Evolutionary conservation across 2,113 vertebrate genomes (phyloP).

Genomic region (Salminus brasiliensis): DNA sequence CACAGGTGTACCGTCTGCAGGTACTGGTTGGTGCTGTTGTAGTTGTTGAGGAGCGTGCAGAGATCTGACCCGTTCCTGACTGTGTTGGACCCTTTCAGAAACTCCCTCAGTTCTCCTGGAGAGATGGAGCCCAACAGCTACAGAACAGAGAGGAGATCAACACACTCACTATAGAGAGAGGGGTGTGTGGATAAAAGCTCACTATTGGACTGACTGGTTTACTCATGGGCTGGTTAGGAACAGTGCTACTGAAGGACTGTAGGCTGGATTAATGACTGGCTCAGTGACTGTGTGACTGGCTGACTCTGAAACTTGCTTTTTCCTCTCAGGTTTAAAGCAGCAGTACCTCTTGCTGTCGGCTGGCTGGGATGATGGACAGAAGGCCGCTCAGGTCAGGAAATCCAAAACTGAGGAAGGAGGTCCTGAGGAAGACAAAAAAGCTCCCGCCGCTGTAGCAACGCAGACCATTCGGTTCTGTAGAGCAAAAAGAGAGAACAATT

Average conservation of each 20-base stretch:
- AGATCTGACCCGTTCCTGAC: slow-evolving; percentile 52
- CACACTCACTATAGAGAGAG: too few species aligned
- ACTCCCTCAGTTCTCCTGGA: slow-evolving; percentile 57
- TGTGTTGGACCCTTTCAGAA: slow-evolving; percentile 56
- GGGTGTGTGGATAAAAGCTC: too few species aligned
- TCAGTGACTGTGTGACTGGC: background rate
- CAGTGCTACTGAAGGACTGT: too few species aligned
- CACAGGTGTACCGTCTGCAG: slow-evolving; percentile 51
- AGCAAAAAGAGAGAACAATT: background rate
- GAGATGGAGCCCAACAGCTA: slow-evolving; percentile 66
- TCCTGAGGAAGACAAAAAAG: slow-evolving; percentile 61
- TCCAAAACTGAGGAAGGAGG: slow-evolving; percentile 61
- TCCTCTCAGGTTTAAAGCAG: background rate
- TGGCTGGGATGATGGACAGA: slow-evolving; percentile 42
- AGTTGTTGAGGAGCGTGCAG: slow-evolving; percentile 61
- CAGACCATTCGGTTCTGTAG: slow-evolving; percentile 51
- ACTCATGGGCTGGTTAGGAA: background rate
- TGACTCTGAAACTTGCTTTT: background rate
- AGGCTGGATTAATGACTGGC: background rate
- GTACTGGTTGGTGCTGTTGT: slow-evolving; percentile 59
- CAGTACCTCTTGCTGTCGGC: slow-evolving; percentile 27
- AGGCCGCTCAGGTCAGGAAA: slow-evolving; percentile 62
- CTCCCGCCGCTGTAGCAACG: slow-evolving; percentile 62
- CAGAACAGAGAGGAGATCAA: background rate
- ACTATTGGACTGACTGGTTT: background rate